A percentile compares a stretch with the other conserved stretches of the same genome.
Conservation (phyloP, 2,888 invertebrate genomes). For the Lamellibrachia columna region DNA sequence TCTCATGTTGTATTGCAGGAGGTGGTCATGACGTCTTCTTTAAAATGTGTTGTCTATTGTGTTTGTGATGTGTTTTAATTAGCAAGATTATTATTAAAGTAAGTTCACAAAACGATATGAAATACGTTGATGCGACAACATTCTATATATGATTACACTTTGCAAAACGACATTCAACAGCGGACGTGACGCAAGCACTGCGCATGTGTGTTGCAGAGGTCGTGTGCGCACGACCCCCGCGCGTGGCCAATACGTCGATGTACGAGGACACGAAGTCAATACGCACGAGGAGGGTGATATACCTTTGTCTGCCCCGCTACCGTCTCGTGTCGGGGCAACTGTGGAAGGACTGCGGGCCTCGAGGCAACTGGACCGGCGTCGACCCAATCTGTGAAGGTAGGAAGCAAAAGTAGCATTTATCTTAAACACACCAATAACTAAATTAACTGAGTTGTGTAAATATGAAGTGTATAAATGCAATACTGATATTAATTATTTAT, state of each 20-base stretch:
- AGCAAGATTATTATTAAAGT: no score
- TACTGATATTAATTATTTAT: no score
- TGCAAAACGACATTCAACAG: neutral
- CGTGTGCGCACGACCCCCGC: neutral
- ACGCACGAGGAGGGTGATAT: neutral
- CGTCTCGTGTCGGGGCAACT: neutral
- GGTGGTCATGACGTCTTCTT: no score
- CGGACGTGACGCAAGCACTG: neutral
- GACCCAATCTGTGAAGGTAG: neutral
- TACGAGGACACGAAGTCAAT: neutral
- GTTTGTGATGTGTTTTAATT: no score
- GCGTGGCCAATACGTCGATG: neutral
- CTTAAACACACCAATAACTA: no score
- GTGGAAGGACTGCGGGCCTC: neutral
- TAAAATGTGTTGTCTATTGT: no score
- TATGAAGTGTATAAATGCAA: no score
- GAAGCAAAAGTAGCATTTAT: neutral
- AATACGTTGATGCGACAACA: neutral
- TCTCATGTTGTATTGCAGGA: no score
- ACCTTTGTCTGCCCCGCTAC: neutral
- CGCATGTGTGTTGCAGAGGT: neutral
- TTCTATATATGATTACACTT: neutral
- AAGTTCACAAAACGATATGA: neutral
- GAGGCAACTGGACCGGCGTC: neutral
- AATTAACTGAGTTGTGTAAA: no score